These are phyloP conservation scores for Meriones unguiculatus DNA, from an alignment of 2,113 vertebrate genomes.

Conservation along the genomic window DNA sequence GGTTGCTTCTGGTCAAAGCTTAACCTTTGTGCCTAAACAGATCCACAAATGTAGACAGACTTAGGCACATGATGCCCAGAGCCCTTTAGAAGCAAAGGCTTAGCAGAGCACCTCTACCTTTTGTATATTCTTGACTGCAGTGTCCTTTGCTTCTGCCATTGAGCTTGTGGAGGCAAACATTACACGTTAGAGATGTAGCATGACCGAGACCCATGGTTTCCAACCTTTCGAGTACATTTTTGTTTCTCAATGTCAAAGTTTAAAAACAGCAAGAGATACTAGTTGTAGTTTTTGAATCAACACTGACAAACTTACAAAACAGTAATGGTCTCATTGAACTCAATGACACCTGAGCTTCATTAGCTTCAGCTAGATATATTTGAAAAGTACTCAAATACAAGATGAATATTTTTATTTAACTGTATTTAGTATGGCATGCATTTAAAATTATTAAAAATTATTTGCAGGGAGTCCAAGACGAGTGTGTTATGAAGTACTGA, in stretches of 20 bases:
- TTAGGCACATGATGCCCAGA: neutral
- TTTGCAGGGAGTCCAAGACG: neutral
- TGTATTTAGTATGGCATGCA: neutral
- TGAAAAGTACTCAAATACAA: neutral
- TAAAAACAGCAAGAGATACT: neutral
- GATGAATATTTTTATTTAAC: neutral
- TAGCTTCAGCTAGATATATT: neutral
- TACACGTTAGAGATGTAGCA: slow-evolving; percentile 31
- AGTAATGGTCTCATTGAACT: neutral
- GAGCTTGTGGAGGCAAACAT: neutral
- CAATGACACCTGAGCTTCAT: neutral
- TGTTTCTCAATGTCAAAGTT: slow-evolving; percentile 64
- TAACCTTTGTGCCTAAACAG: slow-evolving; percentile 27
- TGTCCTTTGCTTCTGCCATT: slow-evolving; percentile 39
- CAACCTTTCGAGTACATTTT: slow-evolving; percentile 49
- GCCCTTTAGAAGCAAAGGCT: slow-evolving; percentile 28
- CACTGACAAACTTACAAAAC: slow-evolving; percentile 40
- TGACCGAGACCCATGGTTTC: slow-evolving; percentile 3
- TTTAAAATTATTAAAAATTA: neutral
- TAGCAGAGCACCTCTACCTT: neutral
- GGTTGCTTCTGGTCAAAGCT: neutral
- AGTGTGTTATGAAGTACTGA: neutral
- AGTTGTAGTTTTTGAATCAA: neutral
- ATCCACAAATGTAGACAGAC: slow-evolving; percentile 22
- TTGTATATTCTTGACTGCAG: slow-evolving; percentile 17